These are phyloP conservation scores for Ephestia elutella DNA, from an alignment of 1,140 invertebrate species.

Conservation along the genomic window DNA sequence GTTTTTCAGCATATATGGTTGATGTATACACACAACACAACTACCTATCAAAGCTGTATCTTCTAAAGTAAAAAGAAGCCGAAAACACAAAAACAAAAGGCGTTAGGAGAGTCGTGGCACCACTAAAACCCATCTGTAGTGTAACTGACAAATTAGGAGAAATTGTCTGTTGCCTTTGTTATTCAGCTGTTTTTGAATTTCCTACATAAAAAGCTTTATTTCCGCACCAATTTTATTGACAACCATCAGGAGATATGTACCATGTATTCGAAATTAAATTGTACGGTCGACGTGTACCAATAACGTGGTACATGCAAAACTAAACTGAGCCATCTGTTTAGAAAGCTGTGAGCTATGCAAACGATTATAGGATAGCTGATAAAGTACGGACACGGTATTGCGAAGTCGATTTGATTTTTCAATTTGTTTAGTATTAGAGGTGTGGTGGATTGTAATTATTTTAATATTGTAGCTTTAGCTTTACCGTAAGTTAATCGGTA, in stretches of 20 bases:
- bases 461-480: background rate
- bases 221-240: background rate
- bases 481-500: too few relatives aligned
- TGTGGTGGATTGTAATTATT: background rate
- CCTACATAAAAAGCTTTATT: background rate
- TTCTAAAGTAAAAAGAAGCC: too few relatives aligned
- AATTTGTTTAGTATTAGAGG: background rate
- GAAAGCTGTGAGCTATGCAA: slow-evolving; percentile 19
- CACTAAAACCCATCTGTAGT: too few relatives aligned
- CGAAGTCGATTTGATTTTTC: background rate
- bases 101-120: too few relatives aligned
- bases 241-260: slow-evolving; percentile 26
- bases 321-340: slow-evolving; percentile 22
- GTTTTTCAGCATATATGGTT: too few relatives aligned
- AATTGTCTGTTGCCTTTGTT: too few relatives aligned
- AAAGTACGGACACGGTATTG: background rate
- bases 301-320: slow-evolving; percentile 41
- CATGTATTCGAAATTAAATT: slow-evolving; percentile 44
- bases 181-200: background rate
- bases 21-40: too few relatives aligned
- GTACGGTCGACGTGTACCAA: slow-evolving; percentile 38
- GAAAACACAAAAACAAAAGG: too few relatives aligned
- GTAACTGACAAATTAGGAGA: too few relatives aligned
- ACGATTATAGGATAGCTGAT: background rate
- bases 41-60: too few relatives aligned